Evolutionary conservation across 2,113 vertebrate genomes (phyloP).

Genomic region (Apodemus sylvaticus): DNA sequence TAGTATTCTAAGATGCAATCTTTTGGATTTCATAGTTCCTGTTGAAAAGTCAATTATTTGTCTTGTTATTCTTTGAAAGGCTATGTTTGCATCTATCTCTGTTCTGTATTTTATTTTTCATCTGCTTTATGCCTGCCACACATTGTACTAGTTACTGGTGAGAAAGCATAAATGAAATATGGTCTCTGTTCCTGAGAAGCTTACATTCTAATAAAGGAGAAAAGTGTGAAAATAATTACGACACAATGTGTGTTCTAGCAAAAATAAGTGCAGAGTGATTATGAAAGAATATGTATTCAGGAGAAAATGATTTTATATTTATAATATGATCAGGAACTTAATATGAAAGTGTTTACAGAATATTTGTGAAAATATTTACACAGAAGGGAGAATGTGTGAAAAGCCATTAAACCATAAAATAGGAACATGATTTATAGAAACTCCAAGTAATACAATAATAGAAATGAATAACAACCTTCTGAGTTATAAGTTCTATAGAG

Average conservation of each 20-base stretch:
- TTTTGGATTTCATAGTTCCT: slow-evolving; percentile 23
- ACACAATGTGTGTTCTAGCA: background rate
- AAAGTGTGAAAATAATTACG: background rate
- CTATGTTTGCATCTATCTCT: background rate
- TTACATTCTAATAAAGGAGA: background rate
- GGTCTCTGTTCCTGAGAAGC: background rate
- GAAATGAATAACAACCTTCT: background rate
- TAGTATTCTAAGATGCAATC: background rate
- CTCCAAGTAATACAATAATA: background rate
- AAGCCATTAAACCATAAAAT: background rate
- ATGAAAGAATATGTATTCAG: background rate
- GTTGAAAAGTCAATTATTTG: background rate
- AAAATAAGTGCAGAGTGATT: background rate
- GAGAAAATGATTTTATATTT: slow-evolving; percentile 24
- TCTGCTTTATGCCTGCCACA: background rate
- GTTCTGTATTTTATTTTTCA: slow-evolving; percentile 37
- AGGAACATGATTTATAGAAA: background rate
- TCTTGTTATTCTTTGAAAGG: background rate
- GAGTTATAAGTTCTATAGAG: background rate
- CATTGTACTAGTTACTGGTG: background rate
- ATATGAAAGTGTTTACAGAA: background rate
- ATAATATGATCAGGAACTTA: background rate
- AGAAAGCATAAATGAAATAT: slow-evolving; percentile 2
- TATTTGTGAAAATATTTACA: background rate
- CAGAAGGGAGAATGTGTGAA: background rate